A percentile compares a stretch with the other conserved stretches of the same genome.
Conservation (phyloP, 2,113 vertebrate species). For the Corythornis cristatus region DNA sequence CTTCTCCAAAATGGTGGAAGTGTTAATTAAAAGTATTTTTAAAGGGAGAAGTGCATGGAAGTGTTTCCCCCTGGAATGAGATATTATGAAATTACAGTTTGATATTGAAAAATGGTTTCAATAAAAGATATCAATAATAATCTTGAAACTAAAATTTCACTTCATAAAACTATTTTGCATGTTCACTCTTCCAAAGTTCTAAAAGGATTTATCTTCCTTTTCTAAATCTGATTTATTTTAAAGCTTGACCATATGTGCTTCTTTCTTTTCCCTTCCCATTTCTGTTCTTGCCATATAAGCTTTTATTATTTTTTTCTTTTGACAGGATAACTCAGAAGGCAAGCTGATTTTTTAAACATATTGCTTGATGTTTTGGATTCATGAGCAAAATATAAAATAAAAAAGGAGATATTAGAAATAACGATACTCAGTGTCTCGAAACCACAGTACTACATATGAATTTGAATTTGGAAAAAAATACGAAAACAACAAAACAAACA, state of each 20-base stretch:
- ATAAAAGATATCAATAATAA: neutral
- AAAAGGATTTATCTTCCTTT: neutral
- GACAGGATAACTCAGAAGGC: neutral
- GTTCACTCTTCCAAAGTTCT: neutral
- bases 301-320: neutral
- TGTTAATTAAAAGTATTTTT: neutral
- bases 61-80: neutral
- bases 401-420: neutral
- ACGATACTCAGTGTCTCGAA: neutral
- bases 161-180: neutral
- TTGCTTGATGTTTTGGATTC: neutral
- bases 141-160: neutral
- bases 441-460: neutral
- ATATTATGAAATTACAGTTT: neutral
- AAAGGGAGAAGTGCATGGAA: neutral
- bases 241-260: neutral
- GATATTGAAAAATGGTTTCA: neutral
- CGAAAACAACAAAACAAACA: neutral
- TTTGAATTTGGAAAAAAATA: neutral
- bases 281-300: neutral
- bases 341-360: neutral
- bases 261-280: neutral
- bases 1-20: neutral
- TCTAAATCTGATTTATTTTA: neutral
- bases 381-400: neutral